A percentile compares a stretch with the other conserved stretches of the same genome.
Conservation (phyloP, 2,113 vertebrate species). For the Connochaetes taurinus region DNA sequence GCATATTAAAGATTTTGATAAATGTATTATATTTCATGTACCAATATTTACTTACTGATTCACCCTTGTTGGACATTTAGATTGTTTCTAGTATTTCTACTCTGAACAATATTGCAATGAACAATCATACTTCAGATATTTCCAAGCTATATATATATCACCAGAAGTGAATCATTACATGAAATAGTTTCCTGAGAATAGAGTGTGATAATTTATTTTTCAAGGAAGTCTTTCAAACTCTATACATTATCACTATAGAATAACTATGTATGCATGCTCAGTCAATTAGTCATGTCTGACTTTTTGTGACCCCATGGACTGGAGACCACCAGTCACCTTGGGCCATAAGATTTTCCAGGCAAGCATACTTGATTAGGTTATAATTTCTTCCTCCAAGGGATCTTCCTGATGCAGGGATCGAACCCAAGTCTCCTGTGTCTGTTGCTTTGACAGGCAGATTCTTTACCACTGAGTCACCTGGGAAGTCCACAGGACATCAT, state of each 20-base stretch:
- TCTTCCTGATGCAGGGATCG: fast-evolving
- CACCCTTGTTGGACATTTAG: background rate
- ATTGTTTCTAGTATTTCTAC: background rate
- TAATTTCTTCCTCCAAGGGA: background rate
- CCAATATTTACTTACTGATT: background rate
- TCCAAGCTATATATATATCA: background rate
- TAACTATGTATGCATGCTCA: background rate
- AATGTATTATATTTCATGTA: background rate
- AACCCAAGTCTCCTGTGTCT: background rate
- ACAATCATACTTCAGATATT: background rate
- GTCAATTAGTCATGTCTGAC: background rate
- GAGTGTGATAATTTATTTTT: background rate
- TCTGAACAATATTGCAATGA: background rate
- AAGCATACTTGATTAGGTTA: background rate
- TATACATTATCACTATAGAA: background rate
- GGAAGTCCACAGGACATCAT: background rate
- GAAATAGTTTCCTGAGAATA: background rate
- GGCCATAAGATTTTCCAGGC: background rate
- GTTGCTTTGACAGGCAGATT: background rate
- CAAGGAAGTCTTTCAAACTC: background rate
- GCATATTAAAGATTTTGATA: background rate
- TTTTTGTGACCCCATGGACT: background rate
- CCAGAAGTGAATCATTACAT: background rate
- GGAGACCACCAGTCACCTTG: background rate
- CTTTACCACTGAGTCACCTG: background rate